Evolutionary conservation across 37 sponge, comb jelly and placozoan species (phyloP).

Genomic region (Agelas oroides): DNA sequence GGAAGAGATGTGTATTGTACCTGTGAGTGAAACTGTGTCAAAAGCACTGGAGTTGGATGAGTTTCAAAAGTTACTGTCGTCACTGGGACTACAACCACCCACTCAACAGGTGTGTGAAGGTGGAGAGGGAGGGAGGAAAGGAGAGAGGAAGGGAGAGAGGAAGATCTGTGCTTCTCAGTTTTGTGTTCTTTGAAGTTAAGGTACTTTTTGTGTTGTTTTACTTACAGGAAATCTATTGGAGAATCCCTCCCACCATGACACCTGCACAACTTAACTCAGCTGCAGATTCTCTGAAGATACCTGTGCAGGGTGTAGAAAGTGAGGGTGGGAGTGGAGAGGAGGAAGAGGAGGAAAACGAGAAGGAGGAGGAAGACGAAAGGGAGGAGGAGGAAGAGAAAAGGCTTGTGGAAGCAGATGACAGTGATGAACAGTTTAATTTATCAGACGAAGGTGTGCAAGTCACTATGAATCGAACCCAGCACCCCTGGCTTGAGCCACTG

Average conservation of each 20-base stretch:
- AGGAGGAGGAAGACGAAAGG: neutral
- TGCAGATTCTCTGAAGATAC: slow-evolving; percentile 20
- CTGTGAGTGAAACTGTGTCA: slow-evolving; percentile 51
- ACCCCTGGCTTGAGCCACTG: too few species aligned
- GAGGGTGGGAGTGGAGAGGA: neutral
- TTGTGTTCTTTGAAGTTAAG: too few species aligned
- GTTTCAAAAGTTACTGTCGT: slow-evolving; percentile 53
- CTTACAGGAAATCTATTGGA: slow-evolving; percentile 79
- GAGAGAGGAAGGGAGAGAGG: too few species aligned
- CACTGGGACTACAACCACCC: slow-evolving; percentile 70
- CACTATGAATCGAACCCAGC: too few species aligned
- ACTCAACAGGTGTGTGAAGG: slow-evolving; percentile 47
- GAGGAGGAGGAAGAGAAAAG: neutral
- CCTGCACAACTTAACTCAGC: slow-evolving; percentile 46
- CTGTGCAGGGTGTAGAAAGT: neutral
- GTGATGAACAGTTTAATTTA: neutral
- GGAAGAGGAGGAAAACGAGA: neutral
- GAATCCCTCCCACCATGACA: slow-evolving; percentile 68
- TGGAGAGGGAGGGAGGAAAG: too few species aligned
- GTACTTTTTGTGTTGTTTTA: neutral
- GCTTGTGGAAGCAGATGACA: neutral
- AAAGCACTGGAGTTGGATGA: slow-evolving; percentile 23
- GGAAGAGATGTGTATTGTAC: slow-evolving; percentile 80
- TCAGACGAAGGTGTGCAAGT: too few species aligned
- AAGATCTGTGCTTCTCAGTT: too few species aligned